A percentile compares a stretch with the other conserved stretches of the same genome.
These are phyloP conservation scores for Palloptera scutellata DNA, from an alignment of 2,888 invertebrate genomes.

Conservation along the genomic window DNA sequence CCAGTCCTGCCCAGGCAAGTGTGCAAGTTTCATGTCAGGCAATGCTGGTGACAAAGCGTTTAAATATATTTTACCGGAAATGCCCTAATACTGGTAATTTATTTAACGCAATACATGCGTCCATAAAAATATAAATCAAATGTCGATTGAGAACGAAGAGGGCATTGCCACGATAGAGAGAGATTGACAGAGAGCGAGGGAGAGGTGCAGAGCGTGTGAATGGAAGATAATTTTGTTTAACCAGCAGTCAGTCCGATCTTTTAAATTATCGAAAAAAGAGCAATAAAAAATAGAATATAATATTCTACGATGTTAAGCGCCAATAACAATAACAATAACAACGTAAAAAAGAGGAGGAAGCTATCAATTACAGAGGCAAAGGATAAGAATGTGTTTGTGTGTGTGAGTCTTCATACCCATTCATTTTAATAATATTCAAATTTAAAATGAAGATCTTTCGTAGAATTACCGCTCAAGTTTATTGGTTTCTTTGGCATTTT, in stretches of 20 bases:
- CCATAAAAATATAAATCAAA: conserved; percentile 12
- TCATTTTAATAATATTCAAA: conserved; percentile 13
- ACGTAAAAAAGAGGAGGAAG: neutral
- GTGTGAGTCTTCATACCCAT: neutral
- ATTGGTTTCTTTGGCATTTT: conserved; percentile 4
- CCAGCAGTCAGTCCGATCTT: neutral
- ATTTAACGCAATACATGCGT: conserved; percentile 12
- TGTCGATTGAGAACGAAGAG: neutral
- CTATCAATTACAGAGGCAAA: neutral
- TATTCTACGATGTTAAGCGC: neutral
- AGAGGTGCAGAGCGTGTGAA: too few relatives aligned
- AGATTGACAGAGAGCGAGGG: too few relatives aligned
- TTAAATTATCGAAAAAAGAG: conserved; percentile 1
- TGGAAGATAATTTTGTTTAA: too few relatives aligned
- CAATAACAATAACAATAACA: neutral
- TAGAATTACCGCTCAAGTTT: neutral
- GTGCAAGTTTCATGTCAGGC: neutral
- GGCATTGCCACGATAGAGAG: neutral
- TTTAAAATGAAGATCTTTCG: neutral
- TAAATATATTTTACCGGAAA: conserved; percentile 19
- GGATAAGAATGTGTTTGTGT: neutral
- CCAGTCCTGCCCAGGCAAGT: neutral
- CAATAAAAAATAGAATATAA: neutral
- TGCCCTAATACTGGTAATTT: conserved; percentile 22
- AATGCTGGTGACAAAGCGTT: conserved; percentile 25